Conservation (phyloP, 2,113 vertebrate genomes). For the Rattus rattus region DNA sequence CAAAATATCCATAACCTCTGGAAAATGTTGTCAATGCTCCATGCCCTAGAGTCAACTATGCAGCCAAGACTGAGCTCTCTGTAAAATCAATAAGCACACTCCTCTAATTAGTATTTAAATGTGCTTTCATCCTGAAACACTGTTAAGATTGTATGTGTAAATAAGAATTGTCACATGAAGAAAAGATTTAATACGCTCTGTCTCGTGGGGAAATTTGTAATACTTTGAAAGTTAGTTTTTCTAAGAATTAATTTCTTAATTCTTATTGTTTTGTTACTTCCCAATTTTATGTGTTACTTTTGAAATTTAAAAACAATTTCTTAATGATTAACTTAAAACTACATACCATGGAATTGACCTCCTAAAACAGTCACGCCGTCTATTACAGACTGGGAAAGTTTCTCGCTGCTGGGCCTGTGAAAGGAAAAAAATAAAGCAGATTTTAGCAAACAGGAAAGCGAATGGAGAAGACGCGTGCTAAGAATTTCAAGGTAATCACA, state of each 20-base stretch:
- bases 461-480: not conserved
- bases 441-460: not conserved
- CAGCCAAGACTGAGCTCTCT: not conserved
- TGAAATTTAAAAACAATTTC: not conserved
- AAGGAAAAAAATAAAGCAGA: slow-evolving; percentile 21
- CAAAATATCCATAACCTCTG: not conserved
- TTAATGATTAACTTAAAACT: slow-evolving; percentile 42
- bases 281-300: not conserved
- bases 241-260: not conserved
- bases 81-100: not conserved
- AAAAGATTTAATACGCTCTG: not conserved
- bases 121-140: not conserved
- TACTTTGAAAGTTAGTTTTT: not conserved
- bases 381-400: slow-evolving; percentile 90
- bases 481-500: not conserved
- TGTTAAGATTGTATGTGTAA: not conserved
- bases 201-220: not conserved
- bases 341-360: slow-evolving; percentile 91
- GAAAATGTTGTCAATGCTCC: not conserved
- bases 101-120: not conserved
- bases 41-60: not conserved
- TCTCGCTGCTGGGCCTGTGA: slow-evolving; percentile 92
- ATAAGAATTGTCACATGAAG: not conserved
- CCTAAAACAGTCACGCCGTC: slow-evolving; percentile 92
- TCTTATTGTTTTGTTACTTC: not conserved